Conservation (phyloP, 2,797 vertebrate species). For the Basileuterus tristriatus region DNA sequence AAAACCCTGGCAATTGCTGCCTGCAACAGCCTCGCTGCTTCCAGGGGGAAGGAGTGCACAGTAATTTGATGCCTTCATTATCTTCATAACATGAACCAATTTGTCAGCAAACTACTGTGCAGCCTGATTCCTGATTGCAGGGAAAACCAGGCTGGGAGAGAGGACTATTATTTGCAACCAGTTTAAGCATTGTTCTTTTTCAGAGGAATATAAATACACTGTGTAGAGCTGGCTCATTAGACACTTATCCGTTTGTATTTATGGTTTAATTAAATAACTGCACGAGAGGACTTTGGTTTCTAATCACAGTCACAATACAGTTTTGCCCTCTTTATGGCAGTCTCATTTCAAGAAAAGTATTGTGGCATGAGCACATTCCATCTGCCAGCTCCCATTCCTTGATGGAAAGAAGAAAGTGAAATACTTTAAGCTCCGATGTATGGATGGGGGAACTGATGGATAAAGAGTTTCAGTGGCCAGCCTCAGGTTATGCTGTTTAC, state of each 20-base stretch:
- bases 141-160: slow-evolving; percentile 30
- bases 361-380: rapidly evolving
- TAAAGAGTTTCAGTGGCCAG: background rate
- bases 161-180: slow-evolving; percentile 27
- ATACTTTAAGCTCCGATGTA: background rate
- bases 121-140: slow-evolving; percentile 44
- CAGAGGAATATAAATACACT: slow-evolving; percentile 43
- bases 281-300: background rate
- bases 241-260: slow-evolving; percentile 50
- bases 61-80: slow-evolving; percentile 72
- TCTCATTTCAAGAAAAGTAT: background rate
- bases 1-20: slow-evolving; percentile 42
- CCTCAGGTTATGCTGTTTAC: background rate
- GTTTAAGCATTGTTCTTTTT: slow-evolving; percentile 42
- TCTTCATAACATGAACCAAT: slow-evolving; percentile 65
- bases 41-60: slow-evolving; percentile 54
- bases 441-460: rapidly evolving
- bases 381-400: background rate
- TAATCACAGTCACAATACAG: background rate
- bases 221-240: slow-evolving; percentile 53
- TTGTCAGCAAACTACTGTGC: slow-evolving; percentile 68
- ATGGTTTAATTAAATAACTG: slow-evolving; percentile 65
- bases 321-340: background rate
- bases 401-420: background rate
- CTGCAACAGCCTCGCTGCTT: slow-evolving; percentile 40